Percentiles rank a stretch among this genome's conserved stretches.
These are phyloP conservation scores for Pristionchus arcanus DNA, from an alignment of 2,888 invertebrate genomes.

Conservation along the genomic window DNA sequence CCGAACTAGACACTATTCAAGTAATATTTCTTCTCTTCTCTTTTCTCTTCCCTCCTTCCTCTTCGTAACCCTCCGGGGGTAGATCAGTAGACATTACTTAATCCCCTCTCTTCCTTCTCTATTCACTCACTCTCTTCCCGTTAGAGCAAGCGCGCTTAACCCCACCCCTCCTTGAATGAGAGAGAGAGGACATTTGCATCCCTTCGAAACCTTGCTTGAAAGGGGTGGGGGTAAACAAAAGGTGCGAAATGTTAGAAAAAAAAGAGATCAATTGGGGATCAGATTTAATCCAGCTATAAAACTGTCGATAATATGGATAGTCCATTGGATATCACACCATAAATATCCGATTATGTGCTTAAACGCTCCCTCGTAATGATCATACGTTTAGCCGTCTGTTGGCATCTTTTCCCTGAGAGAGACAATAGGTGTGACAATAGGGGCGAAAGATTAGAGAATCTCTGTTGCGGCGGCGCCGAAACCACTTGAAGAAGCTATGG, in stretches of 20 bases:
- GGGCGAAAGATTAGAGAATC: background rate
- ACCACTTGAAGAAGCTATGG: slow-evolving; percentile 8
- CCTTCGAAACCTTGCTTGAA: background rate
- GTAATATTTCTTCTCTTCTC: background rate
- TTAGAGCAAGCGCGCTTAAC: background rate
- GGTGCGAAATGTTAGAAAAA: too few relatives aligned
- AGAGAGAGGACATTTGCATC: background rate
- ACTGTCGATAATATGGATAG: too few relatives aligned
- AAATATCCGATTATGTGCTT: too few relatives aligned
- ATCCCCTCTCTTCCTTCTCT: background rate
- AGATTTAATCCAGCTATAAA: too few relatives aligned
- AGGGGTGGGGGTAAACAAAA: too few relatives aligned
- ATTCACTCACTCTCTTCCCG: background rate
- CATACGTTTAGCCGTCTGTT: too few relatives aligned
- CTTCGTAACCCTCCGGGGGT: slow-evolving; percentile 22
- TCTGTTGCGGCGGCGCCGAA: background rate
- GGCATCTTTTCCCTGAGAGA: background rate
- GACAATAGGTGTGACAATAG: background rate
- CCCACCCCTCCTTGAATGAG: background rate
- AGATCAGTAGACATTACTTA: background rate
- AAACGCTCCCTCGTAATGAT: too few relatives aligned
- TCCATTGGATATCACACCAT: too few relatives aligned
- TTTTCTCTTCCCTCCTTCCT: background rate
- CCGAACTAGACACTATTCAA: too few relatives aligned
- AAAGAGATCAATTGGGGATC: too few relatives aligned